Evolutionary conservation across 2,797 vertebrate genomes (phyloP).

Genomic region (Heliangelus exortis): DNA sequence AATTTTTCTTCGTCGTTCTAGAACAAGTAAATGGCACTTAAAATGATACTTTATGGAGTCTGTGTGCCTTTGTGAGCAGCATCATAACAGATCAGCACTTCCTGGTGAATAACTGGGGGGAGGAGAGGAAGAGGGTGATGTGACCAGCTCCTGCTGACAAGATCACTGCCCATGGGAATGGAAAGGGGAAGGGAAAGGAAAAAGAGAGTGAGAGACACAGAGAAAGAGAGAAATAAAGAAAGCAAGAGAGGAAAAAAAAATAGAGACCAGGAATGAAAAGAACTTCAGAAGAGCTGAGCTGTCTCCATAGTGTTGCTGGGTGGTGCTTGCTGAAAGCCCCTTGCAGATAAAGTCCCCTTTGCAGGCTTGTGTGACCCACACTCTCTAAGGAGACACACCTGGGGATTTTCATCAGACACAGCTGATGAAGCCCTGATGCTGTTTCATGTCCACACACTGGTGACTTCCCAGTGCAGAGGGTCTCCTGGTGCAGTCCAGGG

Average conservation of each 20-base stretch:
- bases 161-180: rapidly evolving
- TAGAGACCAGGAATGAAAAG: not conserved
- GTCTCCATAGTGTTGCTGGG: not conserved
- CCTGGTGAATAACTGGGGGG: not conserved
- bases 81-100: not conserved
- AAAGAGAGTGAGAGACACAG: too few species aligned
- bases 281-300: not conserved
- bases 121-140: rapidly evolving
- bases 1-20: not conserved
- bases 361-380: not conserved
- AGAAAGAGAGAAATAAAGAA: not conserved
- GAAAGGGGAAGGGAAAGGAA: too few species aligned
- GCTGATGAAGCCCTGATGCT: not conserved
- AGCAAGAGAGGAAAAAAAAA: not conserved
- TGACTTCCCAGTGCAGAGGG: not conserved
- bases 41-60: not conserved
- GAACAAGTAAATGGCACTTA: not conserved
- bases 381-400: not conserved
- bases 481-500: not conserved
- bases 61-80: not conserved
- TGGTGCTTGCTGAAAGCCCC: too few species aligned
- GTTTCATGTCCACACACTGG: not conserved
- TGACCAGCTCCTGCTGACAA: not conserved
- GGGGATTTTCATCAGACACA: not conserved
- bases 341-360: not conserved